Conservation (phyloP, 2,113 vertebrate species). For the Pituophis catenifer region DNA sequence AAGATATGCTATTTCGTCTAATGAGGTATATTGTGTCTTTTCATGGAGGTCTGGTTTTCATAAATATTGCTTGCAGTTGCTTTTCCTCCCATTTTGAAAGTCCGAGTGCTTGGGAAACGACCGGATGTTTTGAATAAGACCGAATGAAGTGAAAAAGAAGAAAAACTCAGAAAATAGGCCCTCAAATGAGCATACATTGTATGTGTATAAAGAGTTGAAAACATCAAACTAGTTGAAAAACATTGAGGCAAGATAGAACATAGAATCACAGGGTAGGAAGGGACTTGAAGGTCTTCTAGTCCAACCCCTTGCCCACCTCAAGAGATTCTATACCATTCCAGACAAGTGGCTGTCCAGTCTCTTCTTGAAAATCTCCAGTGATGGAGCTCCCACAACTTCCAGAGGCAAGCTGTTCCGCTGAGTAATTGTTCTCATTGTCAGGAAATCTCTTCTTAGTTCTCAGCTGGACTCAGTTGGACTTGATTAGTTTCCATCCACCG, state of each 20-base stretch:
- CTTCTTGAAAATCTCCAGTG: no score
- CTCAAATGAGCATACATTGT: neutral
- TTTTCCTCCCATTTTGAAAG: neutral
- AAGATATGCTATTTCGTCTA: neutral
- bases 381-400: no score
- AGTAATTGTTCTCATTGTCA: no score
- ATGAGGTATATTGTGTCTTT: neutral
- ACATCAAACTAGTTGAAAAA: neutral
- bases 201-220: neutral
- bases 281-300: no score
- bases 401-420: no score
- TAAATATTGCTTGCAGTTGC: neutral
- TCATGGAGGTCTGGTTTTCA: neutral
- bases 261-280: neutral
- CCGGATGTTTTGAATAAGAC: neutral
- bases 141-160: neutral
- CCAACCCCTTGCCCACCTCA: no score
- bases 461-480: no score
- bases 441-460: no score
- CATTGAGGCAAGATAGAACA: neutral
- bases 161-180: neutral
- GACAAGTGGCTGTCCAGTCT: no score
- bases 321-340: no score
- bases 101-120: neutral
- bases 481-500: no score